Base-by-base conservation (phyloP, 2,113 vertebrate species). In the Piaya cayana region DNA sequence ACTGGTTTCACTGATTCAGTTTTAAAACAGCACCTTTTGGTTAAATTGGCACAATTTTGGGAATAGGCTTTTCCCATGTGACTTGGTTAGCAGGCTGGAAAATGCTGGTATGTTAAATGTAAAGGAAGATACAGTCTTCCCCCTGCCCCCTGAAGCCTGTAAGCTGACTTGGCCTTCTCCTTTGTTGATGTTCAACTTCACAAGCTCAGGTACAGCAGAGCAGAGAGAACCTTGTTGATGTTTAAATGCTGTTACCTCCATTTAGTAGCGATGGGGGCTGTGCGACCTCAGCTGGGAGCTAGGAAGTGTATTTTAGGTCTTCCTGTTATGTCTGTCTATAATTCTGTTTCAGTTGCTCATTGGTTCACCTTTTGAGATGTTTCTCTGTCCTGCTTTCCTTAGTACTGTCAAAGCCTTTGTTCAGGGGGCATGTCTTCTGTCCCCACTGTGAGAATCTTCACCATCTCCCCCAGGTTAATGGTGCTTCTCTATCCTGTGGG, bases 1-100 rank as follows among this genome's bases (percentile, higher is more conserved):
- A 50, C 7, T 12, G 0, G 18, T 72, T 70, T 93, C 32, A 26
- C 12, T 21, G 20, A 15, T 23, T 74, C 8, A 11, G 3, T 84
- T 90, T 86, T 86, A 67, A 90, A 92, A 2, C 29, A 36, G 27
- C 30, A 52, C 6, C 9, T 92, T 90, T 91, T 91, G 60, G 16
- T 71, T 65, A 45, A 83, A 30, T 8, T 71, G 30, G n/a, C 49
- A 43, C 27, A 36, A 22, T 59, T 74, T 88, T 81, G 64, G 43
- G 34, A 80, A 37, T 8, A 47, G 14, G 6, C 15, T 15, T 1
- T 1, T 74, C 20, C 29, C 45, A 30, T 63, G 49, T 70, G 45
- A 39, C 22, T 63, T 63, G 60, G 37, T 55, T 70, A 7, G 14
- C 37, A 78, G 63, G 63, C 68, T 86, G 69, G 64, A 59, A 92